phyloP scores from a whole-genome alignment of 2,797 vertebrate genomes.

The Bothrops alternatus region DNA sequence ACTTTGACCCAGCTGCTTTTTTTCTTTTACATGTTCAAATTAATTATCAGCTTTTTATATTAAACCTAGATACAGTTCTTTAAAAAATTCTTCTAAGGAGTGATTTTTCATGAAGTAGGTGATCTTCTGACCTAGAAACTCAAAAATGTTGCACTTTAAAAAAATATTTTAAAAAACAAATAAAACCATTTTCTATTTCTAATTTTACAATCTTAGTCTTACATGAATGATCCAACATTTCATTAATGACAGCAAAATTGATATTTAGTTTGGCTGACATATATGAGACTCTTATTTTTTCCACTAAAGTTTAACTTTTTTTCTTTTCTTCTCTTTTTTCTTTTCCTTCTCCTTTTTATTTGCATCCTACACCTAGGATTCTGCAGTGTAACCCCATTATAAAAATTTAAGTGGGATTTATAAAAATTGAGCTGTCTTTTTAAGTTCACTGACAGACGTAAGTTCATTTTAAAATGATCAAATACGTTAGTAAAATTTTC shows the following conservation, averaged over 20 bases:
- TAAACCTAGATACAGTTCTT: not conserved
- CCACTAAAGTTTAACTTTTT: not conserved
- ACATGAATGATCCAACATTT: not conserved
- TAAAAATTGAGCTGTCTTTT: not conserved
- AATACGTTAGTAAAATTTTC: not conserved
- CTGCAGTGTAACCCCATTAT: slow-evolving; percentile 4
- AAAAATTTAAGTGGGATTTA: not conserved
- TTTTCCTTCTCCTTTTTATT: not conserved
- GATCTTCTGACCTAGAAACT: not conserved
- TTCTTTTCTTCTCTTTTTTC: not conserved
- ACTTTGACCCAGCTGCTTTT: not conserved
- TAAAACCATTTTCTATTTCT: not conserved
- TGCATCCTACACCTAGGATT: not conserved
- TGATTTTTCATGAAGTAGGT: slow-evolving; percentile 1
- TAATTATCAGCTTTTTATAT: slow-evolving; percentile 46
- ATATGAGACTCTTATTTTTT: slow-evolving; percentile 42
- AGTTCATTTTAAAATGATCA: too few species aligned
- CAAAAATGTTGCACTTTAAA: not conserved
- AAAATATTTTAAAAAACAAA: not conserved
- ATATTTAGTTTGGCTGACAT: not conserved
- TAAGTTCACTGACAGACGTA: not conserved
- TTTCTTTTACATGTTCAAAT: not conserved
- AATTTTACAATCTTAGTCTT: slow-evolving; percentile 14
- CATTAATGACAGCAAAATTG: slow-evolving; percentile 18
- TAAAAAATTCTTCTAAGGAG: slow-evolving; percentile 11